Evolutionary conservation across 2,888 invertebrate species (phyloP), one percentile per base, ranked within the genome.

Genomic region (Metacarcinus magister): DNA sequence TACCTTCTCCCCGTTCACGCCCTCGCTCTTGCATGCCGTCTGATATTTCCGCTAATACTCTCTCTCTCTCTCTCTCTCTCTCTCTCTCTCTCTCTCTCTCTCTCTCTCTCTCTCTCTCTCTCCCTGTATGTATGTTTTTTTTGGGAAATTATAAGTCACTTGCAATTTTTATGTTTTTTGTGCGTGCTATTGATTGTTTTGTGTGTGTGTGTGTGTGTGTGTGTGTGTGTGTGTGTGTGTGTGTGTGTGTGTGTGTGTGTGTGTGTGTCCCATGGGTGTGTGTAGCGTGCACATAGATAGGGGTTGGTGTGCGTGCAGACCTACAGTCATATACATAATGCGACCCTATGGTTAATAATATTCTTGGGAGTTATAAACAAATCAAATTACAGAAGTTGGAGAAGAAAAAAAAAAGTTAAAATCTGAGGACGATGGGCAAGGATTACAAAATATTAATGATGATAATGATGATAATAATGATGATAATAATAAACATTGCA

Each of bases 191-290:
- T 2, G 28, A 82, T 10, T 32, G 2, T 13, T 82, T 28, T 82
- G 13, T 82, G 32, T 32, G 82, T 82, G 82, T 82, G 75, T 75
- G 75, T 75, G 75, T 75, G 75, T 75, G 75, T 75, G 75, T 75
- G 75, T 75, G 75, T 75, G 75, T 75, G 75, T 75, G 75, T 75
- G 75, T 75, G 75, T 75, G 75, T 75, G 75, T 75, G 75, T 75
- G 75, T 75, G 75, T 75, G 75, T 75, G n/a, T n/a, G 23, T 75
- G 23, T 75, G 23, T n/a, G 23, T 28, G 75, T 75, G 75, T 75
- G 75, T 67, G 60, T 23, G 60, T 67, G 60, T 67, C 2, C 39
- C 39, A 19, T 67, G 60, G 13, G 60, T 23, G 60, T 67, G 60
- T 60, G 4, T 67, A 8, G 60, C 19, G 60, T 67, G 60, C 19